Base-by-base conservation (phyloP, 2,888 invertebrate genomes). In the Chydorus sphaericus region DNA sequence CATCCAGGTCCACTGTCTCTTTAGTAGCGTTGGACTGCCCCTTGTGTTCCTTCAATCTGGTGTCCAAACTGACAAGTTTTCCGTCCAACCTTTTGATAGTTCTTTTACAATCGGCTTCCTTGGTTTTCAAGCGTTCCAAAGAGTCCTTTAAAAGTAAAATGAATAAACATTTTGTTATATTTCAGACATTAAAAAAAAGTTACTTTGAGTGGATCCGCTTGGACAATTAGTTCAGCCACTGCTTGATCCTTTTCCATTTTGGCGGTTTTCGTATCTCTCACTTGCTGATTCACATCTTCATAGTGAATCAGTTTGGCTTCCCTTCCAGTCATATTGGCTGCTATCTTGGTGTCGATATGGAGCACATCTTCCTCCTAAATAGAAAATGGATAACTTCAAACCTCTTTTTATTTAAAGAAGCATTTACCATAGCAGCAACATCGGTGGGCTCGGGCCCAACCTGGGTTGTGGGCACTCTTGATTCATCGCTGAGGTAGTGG, bases 401-500 rank as follows among this genome's bases (percentile, higher is more conserved):
- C 8, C 33, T 33, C 28, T 1, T 14, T 26, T 10, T 11, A 31
- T 20, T 36, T 14, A 52, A 33, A 16, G 10, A 8, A 30, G 18
- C 6, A n/a, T 23, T 10, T 52, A 52, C 52, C 36, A 52, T n/a
- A 52, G 33, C 31, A 5, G 20, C 36, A 10, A 52, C 37, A 52
- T 52, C 52, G 3, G 52, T n/a, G 2, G 52, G 36, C n/a, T 16
- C 52, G 2, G n/a, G 6, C 4, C 23, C 52, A 18, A 11, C 51
- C 8, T 33, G 16, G 5, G 4, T 4, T 18, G 1, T 20, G n/a
- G 62, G 62, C 1, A 61, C 63, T 14, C 62, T 61, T 51, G 72
- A 70, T 53, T 65, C 68, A 56, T 77, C 70, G 20, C 80, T 77
- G 68, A 92, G 79, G 10, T 91, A 72, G 0, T 76, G 69, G 53